Percentiles rank a stretch among this genome's conserved stretches.
These are phyloP conservation scores for Thumatha senex DNA, from an alignment of 2,888 invertebrate species.

Conservation along the genomic window DNA sequence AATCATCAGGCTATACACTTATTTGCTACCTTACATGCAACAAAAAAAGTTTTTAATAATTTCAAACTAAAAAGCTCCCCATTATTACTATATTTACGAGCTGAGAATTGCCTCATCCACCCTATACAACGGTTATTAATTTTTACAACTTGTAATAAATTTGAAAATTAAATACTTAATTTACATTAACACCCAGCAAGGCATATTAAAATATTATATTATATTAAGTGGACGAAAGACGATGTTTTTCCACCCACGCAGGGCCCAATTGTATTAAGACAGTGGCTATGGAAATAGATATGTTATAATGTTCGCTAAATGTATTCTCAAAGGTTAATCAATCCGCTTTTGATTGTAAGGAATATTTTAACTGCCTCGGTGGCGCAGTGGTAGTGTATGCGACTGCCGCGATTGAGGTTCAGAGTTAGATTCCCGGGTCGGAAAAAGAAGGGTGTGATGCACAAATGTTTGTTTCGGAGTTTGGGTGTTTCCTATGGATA, in stretches of 20 bases:
- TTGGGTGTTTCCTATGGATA: too few relatives aligned
- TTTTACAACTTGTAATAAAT: constrained; percentile 6
- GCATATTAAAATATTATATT: constrained; percentile 6
- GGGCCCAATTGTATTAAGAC: constrained; percentile 14
- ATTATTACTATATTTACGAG: background rate
- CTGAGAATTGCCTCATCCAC: background rate
- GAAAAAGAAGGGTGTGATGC: too few relatives aligned
- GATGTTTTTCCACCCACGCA: constrained; percentile 19
- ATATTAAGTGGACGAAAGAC: constrained; percentile 22
- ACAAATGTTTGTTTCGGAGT: too few relatives aligned
- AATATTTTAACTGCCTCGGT: too few relatives aligned
- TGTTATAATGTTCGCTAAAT: too few relatives aligned
- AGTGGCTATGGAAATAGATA: too few relatives aligned
- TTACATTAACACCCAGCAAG: constrained; percentile 8
- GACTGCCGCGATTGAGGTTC: too few relatives aligned
- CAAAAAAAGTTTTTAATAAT: background rate
- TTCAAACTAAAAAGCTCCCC: background rate
- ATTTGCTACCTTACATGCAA: background rate
- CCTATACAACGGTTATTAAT: background rate
- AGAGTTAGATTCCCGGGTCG: too few relatives aligned
- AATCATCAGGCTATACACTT: too few relatives aligned
- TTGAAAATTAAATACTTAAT: constrained; percentile 3
- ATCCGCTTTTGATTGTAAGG: too few relatives aligned
- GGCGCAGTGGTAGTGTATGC: too few relatives aligned
- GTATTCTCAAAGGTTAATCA: too few relatives aligned